Percentiles rank a stretch among this genome's conserved stretches.
phyloP scores from a whole-genome alignment of 1,140 invertebrate species.

The Zelostemma sp. region DNA sequence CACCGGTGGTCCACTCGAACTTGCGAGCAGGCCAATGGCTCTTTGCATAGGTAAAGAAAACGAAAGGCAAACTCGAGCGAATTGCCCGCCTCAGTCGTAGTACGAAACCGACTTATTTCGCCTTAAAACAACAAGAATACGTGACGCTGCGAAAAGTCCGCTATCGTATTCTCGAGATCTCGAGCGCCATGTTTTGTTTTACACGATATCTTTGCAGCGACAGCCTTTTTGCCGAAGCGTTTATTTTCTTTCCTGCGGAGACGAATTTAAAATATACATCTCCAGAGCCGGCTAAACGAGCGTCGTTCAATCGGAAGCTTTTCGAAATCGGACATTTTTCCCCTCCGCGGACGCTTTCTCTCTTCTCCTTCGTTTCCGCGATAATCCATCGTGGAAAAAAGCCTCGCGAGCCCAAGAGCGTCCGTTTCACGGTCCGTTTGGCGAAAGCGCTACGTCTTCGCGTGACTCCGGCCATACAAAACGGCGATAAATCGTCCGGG shows the following conservation, averaged over 20 bases:
- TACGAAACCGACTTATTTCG: conserved; percentile 37
- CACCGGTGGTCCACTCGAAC: conserved; percentile 39
- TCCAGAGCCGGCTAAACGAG: background rate
- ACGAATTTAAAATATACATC: background rate
- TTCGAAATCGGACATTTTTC: background rate
- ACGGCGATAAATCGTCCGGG: conserved; percentile 37
- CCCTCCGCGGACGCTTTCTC: too few species aligned
- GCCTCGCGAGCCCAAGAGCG: conserved; percentile 3
- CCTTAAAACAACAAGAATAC: conserved; percentile 54
- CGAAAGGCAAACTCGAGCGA: conserved; percentile 30
- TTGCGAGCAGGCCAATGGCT: conserved; percentile 33
- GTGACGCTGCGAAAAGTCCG: conserved; percentile 45
- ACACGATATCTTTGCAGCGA: conserved; percentile 23
- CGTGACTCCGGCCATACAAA: conserved; percentile 39
- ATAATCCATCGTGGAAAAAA: conserved; percentile 6
- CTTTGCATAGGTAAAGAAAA: conserved; percentile 48
- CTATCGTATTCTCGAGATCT: conserved; percentile 11
- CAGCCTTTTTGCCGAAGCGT: conserved; percentile 21
- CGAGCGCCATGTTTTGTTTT: conserved; percentile 28
- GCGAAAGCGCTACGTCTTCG: conserved; percentile 34
- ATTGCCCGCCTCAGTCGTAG: conserved; percentile 27
- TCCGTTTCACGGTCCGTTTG: conserved; percentile 33
- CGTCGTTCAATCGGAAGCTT: background rate
- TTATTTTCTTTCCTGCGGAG: conserved; percentile 13
- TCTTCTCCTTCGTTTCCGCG: background rate